Conservation (phyloP, 1,140 invertebrate species). For the Anagrus nilaparvatae region DNA sequence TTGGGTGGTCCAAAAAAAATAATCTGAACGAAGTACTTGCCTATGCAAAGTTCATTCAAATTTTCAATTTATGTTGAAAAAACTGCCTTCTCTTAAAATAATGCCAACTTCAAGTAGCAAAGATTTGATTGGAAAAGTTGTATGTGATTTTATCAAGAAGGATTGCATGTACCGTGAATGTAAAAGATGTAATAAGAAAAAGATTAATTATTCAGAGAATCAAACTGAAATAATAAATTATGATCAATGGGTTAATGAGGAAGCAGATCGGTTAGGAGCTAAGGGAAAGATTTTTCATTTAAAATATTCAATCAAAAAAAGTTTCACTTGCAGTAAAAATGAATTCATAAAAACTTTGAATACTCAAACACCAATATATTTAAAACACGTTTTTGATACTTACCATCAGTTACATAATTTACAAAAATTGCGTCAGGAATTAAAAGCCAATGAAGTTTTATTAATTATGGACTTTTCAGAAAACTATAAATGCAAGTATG, state of each 20-base stretch:
- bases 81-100: too few relatives aligned
- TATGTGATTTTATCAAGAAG: conserved; percentile 10
- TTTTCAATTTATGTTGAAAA: too few relatives aligned
- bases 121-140: too few relatives aligned
- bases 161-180: conserved; percentile 14
- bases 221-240: conserved; percentile 1
- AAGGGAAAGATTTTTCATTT: conserved; percentile 10
- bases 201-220: too few relatives aligned
- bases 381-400: conserved; percentile 24
- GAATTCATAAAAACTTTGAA: conserved; percentile 11
- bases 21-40: too few relatives aligned
- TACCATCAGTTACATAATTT: conserved; percentile 21
- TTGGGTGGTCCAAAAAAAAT: too few relatives aligned
- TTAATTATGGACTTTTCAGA: conserved; percentile 30
- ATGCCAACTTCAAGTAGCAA: too few relatives aligned
- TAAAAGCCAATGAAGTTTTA: conserved; percentile 20
- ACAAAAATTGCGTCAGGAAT: conserved; percentile 23
- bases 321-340: neutral
- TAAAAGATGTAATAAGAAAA: conserved; percentile 7
- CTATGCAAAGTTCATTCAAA: too few relatives aligned
- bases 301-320: too few relatives aligned
- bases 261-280: conserved; percentile 3
- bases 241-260: conserved; percentile 8
- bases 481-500: conserved; percentile 9
- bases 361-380: conserved; percentile 11